Evolutionary conservation across 2,888 invertebrate genomes (phyloP), one percentile per base, ranked within the genome.

Genomic region (Apodemia duryi): DNA sequence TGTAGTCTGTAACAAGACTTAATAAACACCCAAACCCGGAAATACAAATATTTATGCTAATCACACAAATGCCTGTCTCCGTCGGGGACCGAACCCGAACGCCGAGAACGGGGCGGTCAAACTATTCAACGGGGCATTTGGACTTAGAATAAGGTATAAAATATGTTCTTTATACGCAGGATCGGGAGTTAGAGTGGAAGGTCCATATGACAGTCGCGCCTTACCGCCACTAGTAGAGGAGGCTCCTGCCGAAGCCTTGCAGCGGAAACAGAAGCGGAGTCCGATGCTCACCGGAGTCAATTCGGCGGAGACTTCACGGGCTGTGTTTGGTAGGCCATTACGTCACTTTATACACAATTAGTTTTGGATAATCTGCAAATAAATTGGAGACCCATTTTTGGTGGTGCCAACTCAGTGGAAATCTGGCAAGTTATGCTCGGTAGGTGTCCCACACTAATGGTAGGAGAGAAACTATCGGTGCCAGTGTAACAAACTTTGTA

Each of bases 261-360:
- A 92, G 65, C 86, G 88, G 41, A 93, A 92, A 38, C 86, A 93
- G 64, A 83, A 84, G 67, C 89, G 92, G 2, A 92, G 95, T 21
- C 96, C 96, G 0, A 80, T 96, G 69, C 85, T 96, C 11, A 96
- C 95, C 0, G 96, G 96, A 1, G 94, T 95, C 2, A 94, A 94
- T 0, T 94, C 94, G 62, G 95, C 96, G 61, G 96, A 96, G 84
- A 96, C 96, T 0, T 92, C 93, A 1, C 87, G 91, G 29, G 94
- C 94, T 32, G 91, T 95, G 11, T 87, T 89, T 72, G 94, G 95
- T 90, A 86, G 28, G 13, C 21, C 21, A 21, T 57, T 5, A 13
- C 43, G 43, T 11, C 10, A 43, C 21, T 21, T 21, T 21, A 21
- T 21, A 21, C 21, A 21, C 21, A 21, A 21, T 21, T 32, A 32